Percentiles rank a stretch among this genome's conserved stretches.
Evolutionary conservation across 1,140 invertebrate genomes (phyloP).

Genomic region (Diachasma alloeum): DNA sequence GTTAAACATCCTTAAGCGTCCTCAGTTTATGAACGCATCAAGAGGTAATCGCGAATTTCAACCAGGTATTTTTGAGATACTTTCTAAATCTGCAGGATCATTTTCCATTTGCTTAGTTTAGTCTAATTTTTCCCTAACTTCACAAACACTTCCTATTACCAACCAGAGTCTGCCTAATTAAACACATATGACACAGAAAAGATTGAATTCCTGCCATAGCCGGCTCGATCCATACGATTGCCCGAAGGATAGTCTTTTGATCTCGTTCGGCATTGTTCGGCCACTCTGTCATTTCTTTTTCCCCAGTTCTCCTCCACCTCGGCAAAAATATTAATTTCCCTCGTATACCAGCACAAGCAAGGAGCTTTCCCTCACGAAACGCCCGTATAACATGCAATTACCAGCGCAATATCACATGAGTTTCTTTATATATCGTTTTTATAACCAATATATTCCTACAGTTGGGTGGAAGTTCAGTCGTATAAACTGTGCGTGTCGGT

Average conservation of each 20-base stretch:
- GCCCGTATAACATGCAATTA: not conserved
- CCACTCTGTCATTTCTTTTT: slow-evolving; percentile 20
- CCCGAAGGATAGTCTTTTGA: slow-evolving; percentile 17
- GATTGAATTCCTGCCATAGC: not conserved
- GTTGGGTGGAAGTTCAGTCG: not conserved
- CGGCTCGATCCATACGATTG: not conserved
- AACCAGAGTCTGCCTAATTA: not conserved
- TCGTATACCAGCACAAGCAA: not conserved
- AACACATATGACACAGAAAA: not conserved
- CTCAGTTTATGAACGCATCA: no score
- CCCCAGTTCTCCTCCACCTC: not conserved
- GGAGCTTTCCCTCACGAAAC: not conserved
- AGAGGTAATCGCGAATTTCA: no score
- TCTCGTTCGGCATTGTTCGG: slow-evolving; percentile 25
- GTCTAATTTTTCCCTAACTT: no score
- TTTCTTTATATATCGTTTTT: not conserved
- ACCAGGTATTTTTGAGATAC: no score
- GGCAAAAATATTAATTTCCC: slow-evolving; percentile 30
- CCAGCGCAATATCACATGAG: not conserved
- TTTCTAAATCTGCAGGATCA: no score
- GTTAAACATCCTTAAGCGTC: no score
- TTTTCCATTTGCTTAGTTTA: no score
- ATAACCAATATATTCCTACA: not conserved
- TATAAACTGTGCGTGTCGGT: not conserved
- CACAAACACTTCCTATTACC: not conserved